phyloP scores from a whole-genome alignment of 2,113 vertebrate genomes.

The Halcyon malimbica region DNA sequence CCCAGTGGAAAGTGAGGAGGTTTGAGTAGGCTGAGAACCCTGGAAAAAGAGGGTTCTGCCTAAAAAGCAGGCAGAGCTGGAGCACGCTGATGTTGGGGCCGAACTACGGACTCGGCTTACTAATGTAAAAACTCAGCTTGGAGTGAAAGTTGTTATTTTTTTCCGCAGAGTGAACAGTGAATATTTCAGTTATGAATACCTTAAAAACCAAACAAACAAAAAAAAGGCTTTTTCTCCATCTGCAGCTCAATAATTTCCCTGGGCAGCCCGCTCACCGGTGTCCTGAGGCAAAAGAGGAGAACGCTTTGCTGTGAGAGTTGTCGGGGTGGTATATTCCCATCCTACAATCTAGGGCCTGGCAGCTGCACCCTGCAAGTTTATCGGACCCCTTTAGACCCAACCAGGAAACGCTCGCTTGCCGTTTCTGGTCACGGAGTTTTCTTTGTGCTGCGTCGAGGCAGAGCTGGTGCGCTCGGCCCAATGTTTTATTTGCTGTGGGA shows the following conservation, averaged over 20 bases:
- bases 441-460: background rate
- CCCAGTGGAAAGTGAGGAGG: background rate
- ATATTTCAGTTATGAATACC: background rate
- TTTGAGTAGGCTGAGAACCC: background rate
- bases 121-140: too few relatives aligned
- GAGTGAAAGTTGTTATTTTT: background rate
- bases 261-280: background rate
- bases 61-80: background rate
- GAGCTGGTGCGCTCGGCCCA: background rate
- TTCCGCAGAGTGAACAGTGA: background rate
- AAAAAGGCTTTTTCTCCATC: background rate
- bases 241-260: background rate
- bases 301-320: background rate
- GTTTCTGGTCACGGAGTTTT: background rate
- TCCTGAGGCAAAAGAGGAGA: background rate
- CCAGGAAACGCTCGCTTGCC: background rate
- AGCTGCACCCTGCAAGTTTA: background rate
- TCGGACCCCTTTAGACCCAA: background rate
- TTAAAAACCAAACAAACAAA: background rate
- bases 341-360: background rate
- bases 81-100: background rate
- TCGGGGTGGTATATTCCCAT: background rate
- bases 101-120: background rate
- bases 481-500: conserved; percentile 69
- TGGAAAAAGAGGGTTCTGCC: background rate